Percentiles rank a stretch among this genome's conserved stretches.
Evolutionary conservation across 2,888 invertebrate genomes (phyloP).

Genomic region (Papilio demoleus): DNA sequence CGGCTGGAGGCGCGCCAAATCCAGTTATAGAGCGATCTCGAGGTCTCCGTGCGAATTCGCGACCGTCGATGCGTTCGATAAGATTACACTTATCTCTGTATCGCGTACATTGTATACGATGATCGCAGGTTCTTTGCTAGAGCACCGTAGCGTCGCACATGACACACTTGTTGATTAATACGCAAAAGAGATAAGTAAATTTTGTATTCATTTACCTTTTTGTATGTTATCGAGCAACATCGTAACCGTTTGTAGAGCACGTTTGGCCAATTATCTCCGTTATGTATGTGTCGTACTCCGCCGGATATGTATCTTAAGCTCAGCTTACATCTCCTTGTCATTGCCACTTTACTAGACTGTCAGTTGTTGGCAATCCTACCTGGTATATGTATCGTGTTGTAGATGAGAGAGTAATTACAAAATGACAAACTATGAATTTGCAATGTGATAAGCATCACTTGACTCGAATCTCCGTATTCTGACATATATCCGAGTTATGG

Average conservation of each 20-base stretch:
- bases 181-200: not conserved
- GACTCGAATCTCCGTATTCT: not conserved
- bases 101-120: not conserved
- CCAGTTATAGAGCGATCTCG: conserved; percentile 60
- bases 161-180: not conserved
- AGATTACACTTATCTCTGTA: conserved; percentile 22
- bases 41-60: conserved; percentile 54
- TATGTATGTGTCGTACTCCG: not conserved
- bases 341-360: conserved; percentile 9
- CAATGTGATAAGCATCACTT: not conserved
- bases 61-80: conserved; percentile 37
- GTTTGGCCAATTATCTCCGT: conserved; percentile 9
- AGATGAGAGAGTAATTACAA: not conserved
- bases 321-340: not conserved
- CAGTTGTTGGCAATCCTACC: not conserved
- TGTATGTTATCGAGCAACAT: conserved; percentile 1
- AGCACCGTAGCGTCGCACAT: not conserved
- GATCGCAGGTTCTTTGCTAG: not conserved
- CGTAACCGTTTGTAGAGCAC: not conserved
- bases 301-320: conserved; percentile 21
- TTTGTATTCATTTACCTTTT: not conserved
- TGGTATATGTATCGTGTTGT: not conserved
- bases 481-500: not conserved
- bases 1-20: conserved; percentile 62
- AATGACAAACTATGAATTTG: not conserved